Evolutionary conservation across 2,113 vertebrate species (phyloP).

Genomic region (Chascanopsetta lugubris): DNA sequence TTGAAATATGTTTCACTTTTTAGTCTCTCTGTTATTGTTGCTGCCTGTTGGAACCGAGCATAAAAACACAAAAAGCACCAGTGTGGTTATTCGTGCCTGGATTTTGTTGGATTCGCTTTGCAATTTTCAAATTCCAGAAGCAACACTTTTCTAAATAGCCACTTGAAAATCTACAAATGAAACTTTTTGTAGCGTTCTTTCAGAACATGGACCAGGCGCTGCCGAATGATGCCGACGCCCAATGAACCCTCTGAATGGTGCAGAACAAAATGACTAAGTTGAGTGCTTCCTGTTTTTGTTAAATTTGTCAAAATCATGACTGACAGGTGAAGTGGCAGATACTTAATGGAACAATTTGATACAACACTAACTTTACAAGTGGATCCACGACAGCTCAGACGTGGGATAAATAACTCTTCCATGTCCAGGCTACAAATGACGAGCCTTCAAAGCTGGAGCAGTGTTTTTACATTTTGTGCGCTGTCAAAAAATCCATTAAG

Average conservation of each 20-base stretch:
- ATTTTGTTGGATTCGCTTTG: background rate
- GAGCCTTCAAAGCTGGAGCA: slow-evolving; percentile 6
- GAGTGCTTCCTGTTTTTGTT: background rate
- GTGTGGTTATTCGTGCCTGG: background rate
- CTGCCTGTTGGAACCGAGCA: slow-evolving; percentile 3
- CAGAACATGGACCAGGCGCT: too few species aligned
- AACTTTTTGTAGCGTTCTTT: too few species aligned
- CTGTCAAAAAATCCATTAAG: slow-evolving; percentile 1
- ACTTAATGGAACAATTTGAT: slow-evolving; percentile 32
- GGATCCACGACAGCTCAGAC: slow-evolving; percentile 14
- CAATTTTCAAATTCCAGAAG: background rate
- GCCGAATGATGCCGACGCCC: background rate
- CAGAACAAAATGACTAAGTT: background rate
- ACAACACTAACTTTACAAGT: slow-evolving; percentile 14
- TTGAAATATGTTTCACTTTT: slow-evolving; percentile 4
- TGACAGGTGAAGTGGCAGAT: slow-evolving; percentile 33
- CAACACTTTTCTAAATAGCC: background rate
- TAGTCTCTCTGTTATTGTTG: background rate
- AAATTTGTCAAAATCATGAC: slow-evolving; percentile 18
- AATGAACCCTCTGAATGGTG: background rate
- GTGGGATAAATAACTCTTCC: slow-evolving; percentile 22
- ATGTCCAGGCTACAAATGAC: slow-evolving; percentile 21
- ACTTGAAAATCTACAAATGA: background rate
- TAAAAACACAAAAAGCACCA: background rate
- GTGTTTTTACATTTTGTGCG: background rate